Conservation (phyloP, 2,797 vertebrate species). For the Pteropus rufus region DNA sequence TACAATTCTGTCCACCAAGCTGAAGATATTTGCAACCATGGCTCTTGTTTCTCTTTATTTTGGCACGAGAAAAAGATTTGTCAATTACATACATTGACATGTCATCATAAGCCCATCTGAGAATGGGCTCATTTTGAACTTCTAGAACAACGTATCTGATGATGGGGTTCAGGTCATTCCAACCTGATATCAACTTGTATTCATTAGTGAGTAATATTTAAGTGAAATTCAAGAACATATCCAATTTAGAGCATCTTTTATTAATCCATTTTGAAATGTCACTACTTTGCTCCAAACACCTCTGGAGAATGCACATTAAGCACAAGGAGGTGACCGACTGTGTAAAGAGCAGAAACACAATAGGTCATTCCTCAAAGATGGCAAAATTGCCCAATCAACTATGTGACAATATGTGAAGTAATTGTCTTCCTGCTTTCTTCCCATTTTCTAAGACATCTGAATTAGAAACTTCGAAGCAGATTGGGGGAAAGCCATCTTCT, state of each 20-base stretch:
- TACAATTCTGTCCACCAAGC: neutral
- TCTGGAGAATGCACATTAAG: conserved; percentile 22
- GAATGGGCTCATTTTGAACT: neutral
- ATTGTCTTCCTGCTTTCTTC: conserved; percentile 21
- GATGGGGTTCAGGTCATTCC: neutral
- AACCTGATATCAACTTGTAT: neutral
- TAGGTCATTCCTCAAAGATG: neutral
- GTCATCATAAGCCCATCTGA: neutral
- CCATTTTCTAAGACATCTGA: conserved; percentile 19
- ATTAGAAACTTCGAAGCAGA: neutral
- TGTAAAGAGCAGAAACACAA: conserved; percentile 9
- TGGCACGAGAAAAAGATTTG: neutral
- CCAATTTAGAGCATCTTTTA: conserved; percentile 24
- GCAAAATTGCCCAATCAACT: neutral
- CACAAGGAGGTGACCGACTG: neutral
- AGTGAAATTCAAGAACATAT: conserved; percentile 33
- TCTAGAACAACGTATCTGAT: neutral
- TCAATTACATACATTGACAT: neutral
- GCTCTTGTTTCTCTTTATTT: neutral
- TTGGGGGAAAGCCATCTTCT: neutral
- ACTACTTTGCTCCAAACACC: conserved; percentile 12
- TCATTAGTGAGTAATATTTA: conserved; percentile 30
- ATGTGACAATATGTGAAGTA: neutral
- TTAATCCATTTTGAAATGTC: conserved; percentile 41
- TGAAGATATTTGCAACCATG: neutral